Base-by-base conservation (phyloP, 2,113 vertebrate species). In the Phrynosoma blainvillii region DNA sequence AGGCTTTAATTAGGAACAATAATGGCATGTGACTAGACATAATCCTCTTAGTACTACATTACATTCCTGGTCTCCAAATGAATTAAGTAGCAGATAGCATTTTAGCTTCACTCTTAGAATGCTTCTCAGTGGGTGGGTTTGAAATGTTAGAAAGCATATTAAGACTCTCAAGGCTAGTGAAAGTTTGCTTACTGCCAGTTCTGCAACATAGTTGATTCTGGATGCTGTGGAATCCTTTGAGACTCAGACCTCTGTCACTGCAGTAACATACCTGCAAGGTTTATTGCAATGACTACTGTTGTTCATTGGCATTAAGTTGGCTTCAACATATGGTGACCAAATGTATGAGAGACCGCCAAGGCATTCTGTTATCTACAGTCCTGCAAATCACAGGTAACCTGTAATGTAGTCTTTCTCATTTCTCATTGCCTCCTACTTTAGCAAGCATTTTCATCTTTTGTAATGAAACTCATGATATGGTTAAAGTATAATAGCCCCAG, bases 21-120 rank as follows among this genome's bases (percentile, higher is more conserved):
- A 23, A 59, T 40, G 65, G 36, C 70, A 86, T 92, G 93, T 54
- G 54, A 91, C 75, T 40, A 13, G 27, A n/a, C 27, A 1, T 88
- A 88, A 81, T 89, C 82, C 91, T 84, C 92, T 92, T 47, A 93
- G 88, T 85, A 59, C 79, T 85, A 82, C 84, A 84, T 88, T 89
- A 66, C 68, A 81, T 59, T 89, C 52, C 77, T 20, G 11, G 54
- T 82, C 70, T 68, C 56, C 54, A 65, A 36, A 32, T 62, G 54
- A 11, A 40, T 73, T 56, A 59, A 52, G 14, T 9, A 12, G 79
- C 47, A 73, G 13, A 11, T 73, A 56, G 47, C 47, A 6, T 56
- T 80, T 87, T 27, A 54, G 47, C 18, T 10, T 54, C 47, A 73
- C 30, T 54, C 42, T 40, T 78, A 32, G 59, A 66, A 66, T 78